These are phyloP conservation scores for Stichopus horrens DNA, from an alignment of 53 echinoderm and acorn worm species.

Conservation along the genomic window DNA sequence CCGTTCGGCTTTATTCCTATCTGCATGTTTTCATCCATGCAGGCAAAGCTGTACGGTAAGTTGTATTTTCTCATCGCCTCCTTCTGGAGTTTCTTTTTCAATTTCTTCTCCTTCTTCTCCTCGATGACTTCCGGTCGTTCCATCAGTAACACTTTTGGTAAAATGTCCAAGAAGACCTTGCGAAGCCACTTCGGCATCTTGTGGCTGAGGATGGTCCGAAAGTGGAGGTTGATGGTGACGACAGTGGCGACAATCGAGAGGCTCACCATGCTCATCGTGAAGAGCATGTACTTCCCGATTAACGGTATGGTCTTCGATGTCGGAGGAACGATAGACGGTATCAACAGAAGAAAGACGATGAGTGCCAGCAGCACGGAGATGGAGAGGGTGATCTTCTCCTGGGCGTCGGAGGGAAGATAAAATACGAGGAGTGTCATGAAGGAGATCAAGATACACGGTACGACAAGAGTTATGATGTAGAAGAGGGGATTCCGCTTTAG, in stretches of 20 bases:
- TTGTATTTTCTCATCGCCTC: constrained; percentile 57
- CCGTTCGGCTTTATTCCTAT: constrained; percentile 47
- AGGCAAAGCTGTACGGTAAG: constrained; percentile 47
- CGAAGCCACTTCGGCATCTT: constrained; percentile 78
- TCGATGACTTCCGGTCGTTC: constrained; percentile 71
- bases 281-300: constrained; percentile 93
- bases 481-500: constrained; percentile 86
- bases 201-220: constrained; percentile 80
- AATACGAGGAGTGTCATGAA: constrained; percentile 77
- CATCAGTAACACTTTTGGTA: constrained; percentile 77
- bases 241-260: constrained; percentile 89
- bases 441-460: constrained; percentile 91
- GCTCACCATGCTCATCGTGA: constrained; percentile 84
- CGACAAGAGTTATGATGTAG: constrained; percentile 85
- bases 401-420: constrained; percentile 90
- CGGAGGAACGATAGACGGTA: constrained; percentile 84
- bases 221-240: constrained; percentile 88
- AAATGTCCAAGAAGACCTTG: constrained; percentile 61
- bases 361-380: constrained; percentile 89
- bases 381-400: constrained; percentile 90
- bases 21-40: constrained; percentile 43
- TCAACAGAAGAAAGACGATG: constrained; percentile 88
- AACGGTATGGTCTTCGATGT: constrained; percentile 87
- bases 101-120: constrained; percentile 63
- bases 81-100: constrained; percentile 72